These are phyloP conservation scores for Podiceps cristatus DNA, from an alignment of 2,113 vertebrate species.

Conservation along the genomic window DNA sequence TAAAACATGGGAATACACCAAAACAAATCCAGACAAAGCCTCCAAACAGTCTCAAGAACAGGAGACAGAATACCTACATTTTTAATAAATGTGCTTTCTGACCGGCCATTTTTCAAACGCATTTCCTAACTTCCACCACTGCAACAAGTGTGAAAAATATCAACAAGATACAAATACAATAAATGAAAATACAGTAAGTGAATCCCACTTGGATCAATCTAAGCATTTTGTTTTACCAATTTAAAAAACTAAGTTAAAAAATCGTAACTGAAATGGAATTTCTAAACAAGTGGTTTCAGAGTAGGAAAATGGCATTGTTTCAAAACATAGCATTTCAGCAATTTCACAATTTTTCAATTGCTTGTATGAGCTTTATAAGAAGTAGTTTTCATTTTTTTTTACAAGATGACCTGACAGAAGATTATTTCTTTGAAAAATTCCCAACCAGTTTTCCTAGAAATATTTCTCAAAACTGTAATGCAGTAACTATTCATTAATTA, in stretches of 20 bases:
- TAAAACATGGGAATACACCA: not conserved
- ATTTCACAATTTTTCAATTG: slow-evolving; percentile 48
- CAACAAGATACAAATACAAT: not conserved
- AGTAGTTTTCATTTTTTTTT: not conserved
- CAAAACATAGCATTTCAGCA: slow-evolving; percentile 40
- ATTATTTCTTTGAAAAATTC: slow-evolving; percentile 53
- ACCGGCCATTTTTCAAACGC: not conserved
- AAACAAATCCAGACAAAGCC: not conserved
- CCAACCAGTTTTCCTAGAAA: slow-evolving; percentile 58
- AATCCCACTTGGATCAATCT: not conserved
- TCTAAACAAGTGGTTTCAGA: slow-evolving; percentile 52
- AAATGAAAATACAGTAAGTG: not conserved
- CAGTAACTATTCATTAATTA: slow-evolving; percentile 4
- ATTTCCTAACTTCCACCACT: not conserved
- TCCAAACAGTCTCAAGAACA: not conserved
- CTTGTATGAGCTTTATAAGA: slow-evolving; percentile 23
- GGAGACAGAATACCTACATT: not conserved
- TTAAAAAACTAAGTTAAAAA: not conserved
- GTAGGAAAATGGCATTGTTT: slow-evolving; percentile 54
- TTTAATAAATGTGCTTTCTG: not conserved
- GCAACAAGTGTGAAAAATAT: slow-evolving; percentile 15
- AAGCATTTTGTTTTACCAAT: not conserved
- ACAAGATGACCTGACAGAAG: slow-evolving; percentile 18
- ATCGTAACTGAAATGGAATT: slow-evolving; percentile 23
- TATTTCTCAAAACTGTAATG: slow-evolving; percentile 7